Evolutionary conservation across 2,888 invertebrate species (phyloP).

Genomic region (Embidobia sp.): DNA sequence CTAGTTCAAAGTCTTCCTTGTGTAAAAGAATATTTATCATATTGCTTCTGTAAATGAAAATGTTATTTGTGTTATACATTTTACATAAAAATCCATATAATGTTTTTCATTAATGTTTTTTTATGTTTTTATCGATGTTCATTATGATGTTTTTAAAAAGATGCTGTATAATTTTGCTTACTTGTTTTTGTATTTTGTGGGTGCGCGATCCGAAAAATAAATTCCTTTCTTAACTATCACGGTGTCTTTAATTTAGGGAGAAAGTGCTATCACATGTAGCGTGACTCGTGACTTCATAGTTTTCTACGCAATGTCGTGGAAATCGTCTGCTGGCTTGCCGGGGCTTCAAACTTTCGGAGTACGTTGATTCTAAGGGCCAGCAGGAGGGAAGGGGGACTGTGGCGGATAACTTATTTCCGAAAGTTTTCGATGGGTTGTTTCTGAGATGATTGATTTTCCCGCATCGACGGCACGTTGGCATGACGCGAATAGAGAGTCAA

Average conservation of each 20-base stretch:
- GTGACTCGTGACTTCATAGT: slow-evolving; percentile 38
- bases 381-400: neutral
- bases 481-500: slow-evolving; percentile 65
- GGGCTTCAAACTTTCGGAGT: slow-evolving; percentile 64
- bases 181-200: slow-evolving; percentile 31
- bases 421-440: slow-evolving; percentile 71
- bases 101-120: too few relatives aligned
- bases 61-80: too few relatives aligned
- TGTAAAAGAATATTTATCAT: slow-evolving; percentile 6
- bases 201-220: slow-evolving; percentile 29
- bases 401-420: slow-evolving; percentile 65
- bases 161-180: slow-evolving; percentile 8
- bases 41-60: neutral
- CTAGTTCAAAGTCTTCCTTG: neutral
- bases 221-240: slow-evolving; percentile 37
- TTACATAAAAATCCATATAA: too few relatives aligned
- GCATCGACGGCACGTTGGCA: slow-evolving; percentile 67
- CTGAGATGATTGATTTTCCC: slow-evolving; percentile 72
- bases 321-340: slow-evolving; percentile 44
- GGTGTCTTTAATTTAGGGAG: slow-evolving; percentile 16
- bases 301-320: slow-evolving; percentile 40
- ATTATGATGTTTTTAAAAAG: too few relatives aligned
- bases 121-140: neutral
- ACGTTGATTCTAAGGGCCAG: slow-evolving; percentile 60
- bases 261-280: slow-evolving; percentile 39